Percentiles rank a stretch among this genome's conserved stretches.
Evolutionary conservation across 2,113 vertebrate genomes (phyloP).

Genomic region (Upupa epops): DNA sequence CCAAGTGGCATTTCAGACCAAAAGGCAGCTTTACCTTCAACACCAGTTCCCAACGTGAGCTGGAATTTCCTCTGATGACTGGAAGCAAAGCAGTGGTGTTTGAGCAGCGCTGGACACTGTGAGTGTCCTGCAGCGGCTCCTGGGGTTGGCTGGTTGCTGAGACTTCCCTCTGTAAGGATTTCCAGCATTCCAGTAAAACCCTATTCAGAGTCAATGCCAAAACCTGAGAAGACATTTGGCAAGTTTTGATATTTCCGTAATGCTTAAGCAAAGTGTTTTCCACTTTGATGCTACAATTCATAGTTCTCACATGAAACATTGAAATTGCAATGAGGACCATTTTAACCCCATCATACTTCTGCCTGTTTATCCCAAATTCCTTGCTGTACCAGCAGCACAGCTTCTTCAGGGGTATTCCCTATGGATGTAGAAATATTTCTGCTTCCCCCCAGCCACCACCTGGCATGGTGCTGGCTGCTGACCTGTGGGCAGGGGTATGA

Average conservation of each 20-base stretch:
- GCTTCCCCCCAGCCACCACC: not conserved
- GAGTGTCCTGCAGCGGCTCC: not conserved
- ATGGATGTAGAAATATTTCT: not conserved
- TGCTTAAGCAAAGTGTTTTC: not conserved
- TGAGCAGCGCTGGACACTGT: fast-evolving
- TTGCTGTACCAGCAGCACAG: not conserved
- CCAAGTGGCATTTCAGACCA: not conserved
- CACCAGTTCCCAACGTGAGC: not conserved
- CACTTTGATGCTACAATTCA: not conserved
- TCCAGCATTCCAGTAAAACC: not conserved
- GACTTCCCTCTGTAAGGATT: not conserved
- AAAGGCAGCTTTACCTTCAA: not conserved
- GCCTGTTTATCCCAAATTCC: not conserved
- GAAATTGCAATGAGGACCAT: not conserved
- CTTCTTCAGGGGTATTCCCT: not conserved
- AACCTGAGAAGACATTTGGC: not conserved
- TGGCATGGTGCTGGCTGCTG: fast-evolving
- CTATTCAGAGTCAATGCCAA: not conserved
- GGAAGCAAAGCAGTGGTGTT: not conserved
- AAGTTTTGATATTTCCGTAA: not conserved
- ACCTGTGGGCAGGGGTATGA: not conserved
- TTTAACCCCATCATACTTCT: not conserved
- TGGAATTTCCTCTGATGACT: fast-evolving
- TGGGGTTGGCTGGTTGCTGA: not conserved
- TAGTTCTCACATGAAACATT: not conserved